These are phyloP conservation scores for Melanostoma mellinum DNA, from an alignment of 2,888 invertebrate species.

Conservation along the genomic window DNA sequence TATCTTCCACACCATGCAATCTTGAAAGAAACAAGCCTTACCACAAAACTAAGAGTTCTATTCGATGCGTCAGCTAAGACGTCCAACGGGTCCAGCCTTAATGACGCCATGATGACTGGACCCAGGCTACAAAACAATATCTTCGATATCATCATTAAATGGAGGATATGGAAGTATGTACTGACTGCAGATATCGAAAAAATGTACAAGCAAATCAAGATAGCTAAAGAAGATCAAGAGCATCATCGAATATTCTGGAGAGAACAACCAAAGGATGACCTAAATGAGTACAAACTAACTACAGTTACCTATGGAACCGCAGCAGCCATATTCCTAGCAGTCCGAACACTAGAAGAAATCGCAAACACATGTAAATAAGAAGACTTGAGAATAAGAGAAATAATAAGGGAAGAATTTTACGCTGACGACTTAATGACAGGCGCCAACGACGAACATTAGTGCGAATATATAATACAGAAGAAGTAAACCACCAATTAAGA, in stretches of 20 bases:
- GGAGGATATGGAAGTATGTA: not conserved
- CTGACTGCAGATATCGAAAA: no score
- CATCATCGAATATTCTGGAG: not conserved
- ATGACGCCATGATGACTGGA: not conserved
- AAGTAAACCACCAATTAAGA: no score
- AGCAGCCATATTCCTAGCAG: no score
- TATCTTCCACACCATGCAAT: not conserved
- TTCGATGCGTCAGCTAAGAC: constrained; percentile 4
- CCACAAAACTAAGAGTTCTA: not conserved
- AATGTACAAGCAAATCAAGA: not conserved
- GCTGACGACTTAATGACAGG: no score
- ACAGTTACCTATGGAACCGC: no score
- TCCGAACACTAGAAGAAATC: no score
- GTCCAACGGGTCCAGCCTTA: not conserved
- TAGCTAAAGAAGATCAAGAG: not conserved
- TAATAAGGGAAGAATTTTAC: no score
- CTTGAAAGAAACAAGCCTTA: not conserved
- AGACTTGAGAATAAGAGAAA: not conserved
- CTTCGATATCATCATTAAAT: not conserved
- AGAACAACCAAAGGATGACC: no score
- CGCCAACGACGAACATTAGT: no score
- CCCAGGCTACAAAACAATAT: constrained; percentile 6
- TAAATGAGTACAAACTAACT: no score
- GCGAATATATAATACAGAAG: not conserved
- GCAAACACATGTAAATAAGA: no score